Evolutionary conservation across 2,888 invertebrate genomes (phyloP).

Genomic region (Charanyca ferruginea): DNA sequence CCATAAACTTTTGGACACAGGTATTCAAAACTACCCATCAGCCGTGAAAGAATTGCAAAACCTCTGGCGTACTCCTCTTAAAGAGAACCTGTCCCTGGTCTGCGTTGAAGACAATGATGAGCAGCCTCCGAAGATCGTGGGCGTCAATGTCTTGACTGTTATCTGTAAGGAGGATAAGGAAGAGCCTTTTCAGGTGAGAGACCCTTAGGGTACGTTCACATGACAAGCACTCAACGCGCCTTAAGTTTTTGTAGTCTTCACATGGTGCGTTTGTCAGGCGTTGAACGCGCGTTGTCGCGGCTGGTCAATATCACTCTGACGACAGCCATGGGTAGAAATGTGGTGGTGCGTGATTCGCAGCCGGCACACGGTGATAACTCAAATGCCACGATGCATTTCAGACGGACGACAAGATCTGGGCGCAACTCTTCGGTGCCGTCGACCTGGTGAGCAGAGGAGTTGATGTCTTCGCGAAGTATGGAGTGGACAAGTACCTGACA

Average conservation of each 20-base stretch:
- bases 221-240: too few species aligned
- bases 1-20: constrained; percentile 61
- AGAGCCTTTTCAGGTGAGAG: constrained; percentile 79
- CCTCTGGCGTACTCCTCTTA: constrained; percentile 81
- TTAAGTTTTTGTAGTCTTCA: too few species aligned
- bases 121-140: constrained; percentile 73
- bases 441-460: constrained; percentile 81
- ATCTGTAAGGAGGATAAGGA: constrained; percentile 79
- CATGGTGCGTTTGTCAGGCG: too few species aligned
- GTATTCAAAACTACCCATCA: constrained; percentile 79
- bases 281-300: too few species aligned
- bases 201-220: too few species aligned
- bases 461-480: constrained; percentile 81
- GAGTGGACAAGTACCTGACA: constrained; percentile 82
- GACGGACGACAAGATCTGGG: constrained; percentile 85
- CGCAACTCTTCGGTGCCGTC: constrained; percentile 84
- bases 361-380: too few species aligned
- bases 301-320: too few species aligned
- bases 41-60: constrained; percentile 80
- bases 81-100: constrained; percentile 80
- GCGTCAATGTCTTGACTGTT: constrained; percentile 85
- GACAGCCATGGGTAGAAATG: too few species aligned
- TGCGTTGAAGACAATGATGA: constrained; percentile 80
- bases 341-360: too few species aligned
- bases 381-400: too few species aligned